Percentiles rank a stretch among this genome's conserved stretches.
Conservation (phyloP, 2,113 vertebrate genomes). For the Caranx ignobilis region DNA sequence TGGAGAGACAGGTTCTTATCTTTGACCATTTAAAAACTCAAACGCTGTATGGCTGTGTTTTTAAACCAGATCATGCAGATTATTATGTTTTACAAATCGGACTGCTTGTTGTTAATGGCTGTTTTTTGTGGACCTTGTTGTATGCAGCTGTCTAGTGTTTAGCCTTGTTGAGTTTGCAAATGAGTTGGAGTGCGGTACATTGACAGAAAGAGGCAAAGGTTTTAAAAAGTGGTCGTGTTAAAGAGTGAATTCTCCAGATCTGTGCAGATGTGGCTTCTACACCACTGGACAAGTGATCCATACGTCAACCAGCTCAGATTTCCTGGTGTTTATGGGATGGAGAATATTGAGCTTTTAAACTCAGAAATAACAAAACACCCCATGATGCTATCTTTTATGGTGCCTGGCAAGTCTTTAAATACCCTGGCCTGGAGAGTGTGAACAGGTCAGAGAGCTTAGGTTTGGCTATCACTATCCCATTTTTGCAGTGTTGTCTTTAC, state of each 20-base stretch:
- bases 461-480: constrained; percentile 53
- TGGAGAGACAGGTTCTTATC: constrained; percentile 13
- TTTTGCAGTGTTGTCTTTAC: constrained; percentile 47
- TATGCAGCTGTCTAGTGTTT: constrained; percentile 7
- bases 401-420: constrained; percentile 43
- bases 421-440: constrained; percentile 45
- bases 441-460: constrained; percentile 60
- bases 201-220: no score
- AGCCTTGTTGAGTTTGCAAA: neutral
- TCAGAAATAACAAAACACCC: neutral
- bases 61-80: neutral
- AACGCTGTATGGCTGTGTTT: neutral
- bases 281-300: neutral
- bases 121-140: neutral
- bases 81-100: neutral
- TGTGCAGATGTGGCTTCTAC: neutral
- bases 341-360: constrained; percentile 7
- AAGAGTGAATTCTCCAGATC: neutral
- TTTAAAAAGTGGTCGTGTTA: neutral
- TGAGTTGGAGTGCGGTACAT: neutral
- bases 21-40: constrained; percentile 5
- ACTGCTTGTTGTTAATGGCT: neutral
- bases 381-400: constrained; percentile 21
- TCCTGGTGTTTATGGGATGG: neutral
- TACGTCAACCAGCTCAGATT: neutral